Conservation (phyloP, 2,888 invertebrate genomes). For the Bombyx huttoni region DNA sequence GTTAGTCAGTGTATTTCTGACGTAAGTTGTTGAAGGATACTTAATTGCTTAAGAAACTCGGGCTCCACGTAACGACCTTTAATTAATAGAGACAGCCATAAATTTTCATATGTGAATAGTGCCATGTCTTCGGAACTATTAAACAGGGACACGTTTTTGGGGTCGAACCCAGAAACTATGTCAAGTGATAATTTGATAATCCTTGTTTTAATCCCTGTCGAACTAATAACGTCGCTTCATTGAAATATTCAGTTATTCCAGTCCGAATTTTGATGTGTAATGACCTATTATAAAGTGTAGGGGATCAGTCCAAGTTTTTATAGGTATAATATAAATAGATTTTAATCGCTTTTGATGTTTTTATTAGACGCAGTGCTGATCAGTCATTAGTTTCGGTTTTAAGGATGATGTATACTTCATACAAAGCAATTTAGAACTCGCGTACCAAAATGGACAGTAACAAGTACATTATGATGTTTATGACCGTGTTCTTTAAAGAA, state of each 20-base stretch:
- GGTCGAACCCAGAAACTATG: constrained; percentile 18
- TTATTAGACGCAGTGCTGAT: no score
- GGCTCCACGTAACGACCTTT: constrained; percentile 29
- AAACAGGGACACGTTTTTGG: constrained; percentile 20
- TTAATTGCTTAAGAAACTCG: constrained; percentile 39
- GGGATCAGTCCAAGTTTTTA: no score
- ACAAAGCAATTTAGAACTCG: no score
- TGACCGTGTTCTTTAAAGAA: no score
- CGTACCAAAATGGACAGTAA: no score
- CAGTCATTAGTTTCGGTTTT: no score
- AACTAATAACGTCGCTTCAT: constrained; percentile 10
- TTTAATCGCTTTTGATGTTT: no score
- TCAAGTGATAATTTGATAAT: constrained; percentile 39
- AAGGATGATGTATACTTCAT: no score
- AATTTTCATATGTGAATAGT: constrained; percentile 35
- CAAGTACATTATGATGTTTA: no score
- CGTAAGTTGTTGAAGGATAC: constrained; percentile 22
- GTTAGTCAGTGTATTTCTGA: constrained; percentile 17
- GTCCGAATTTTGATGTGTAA: no score
- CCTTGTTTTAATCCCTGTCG: constrained; percentile 15
- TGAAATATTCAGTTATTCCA: background rate
- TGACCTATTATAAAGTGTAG: no score
- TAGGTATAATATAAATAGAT: no score
- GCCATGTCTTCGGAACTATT: constrained; percentile 28
- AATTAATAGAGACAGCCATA: constrained; percentile 43